Base-by-base conservation (phyloP, 1,140 invertebrate genomes). In the Batillaria attramentaria region DNA sequence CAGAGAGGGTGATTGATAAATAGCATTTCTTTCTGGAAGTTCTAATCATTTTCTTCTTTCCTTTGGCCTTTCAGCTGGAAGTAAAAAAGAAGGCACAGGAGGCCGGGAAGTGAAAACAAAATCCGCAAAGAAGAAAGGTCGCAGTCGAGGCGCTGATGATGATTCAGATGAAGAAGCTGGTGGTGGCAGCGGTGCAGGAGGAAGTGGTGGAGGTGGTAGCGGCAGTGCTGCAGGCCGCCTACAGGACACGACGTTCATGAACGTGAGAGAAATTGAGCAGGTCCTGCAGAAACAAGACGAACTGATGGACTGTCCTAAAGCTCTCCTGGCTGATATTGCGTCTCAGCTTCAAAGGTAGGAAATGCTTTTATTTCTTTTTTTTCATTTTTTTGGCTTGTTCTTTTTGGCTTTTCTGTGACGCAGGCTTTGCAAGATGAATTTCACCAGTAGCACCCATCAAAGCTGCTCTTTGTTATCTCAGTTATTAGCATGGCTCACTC, bases 101-200 rank as follows among this genome's bases (percentile, higher is more conserved):
- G 97, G 97, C 0, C 92, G 97, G 75, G 97, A 99, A 92, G 97
- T 97, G 0, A 99, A 98, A 92, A 98, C 96, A 0, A 98, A 97
- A 90, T 95, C 97, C 8, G 95, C 95, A 0, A 99, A 99, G 86
- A 93, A 93, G 87, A 94, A 93, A 85, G 87, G 87, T 86, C 96
- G 95, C 86, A 86, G 84, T n/a, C 88, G 91, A 37, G 91, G 92
- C 13, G 88, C 89, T 39, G 92, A 91, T 20, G 81, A 78, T 2
- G 87, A 84, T 28, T 85, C 83, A n/a, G 86, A 85, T 80, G 88
- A 88, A 28, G 82, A 78, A 3, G 68, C 33, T 8, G 28, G 77
- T 54, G 94, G 93, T 39, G 84, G 79, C 68, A 41, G 86, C 83
- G 80, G 84, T 95, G 46, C 93, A 94, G 85, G 43, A 13, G 74